A percentile compares a stretch with the other conserved stretches of the same genome.
Conservation (phyloP, 2,888 invertebrate genomes). For the Ochlodes sylvanus region DNA sequence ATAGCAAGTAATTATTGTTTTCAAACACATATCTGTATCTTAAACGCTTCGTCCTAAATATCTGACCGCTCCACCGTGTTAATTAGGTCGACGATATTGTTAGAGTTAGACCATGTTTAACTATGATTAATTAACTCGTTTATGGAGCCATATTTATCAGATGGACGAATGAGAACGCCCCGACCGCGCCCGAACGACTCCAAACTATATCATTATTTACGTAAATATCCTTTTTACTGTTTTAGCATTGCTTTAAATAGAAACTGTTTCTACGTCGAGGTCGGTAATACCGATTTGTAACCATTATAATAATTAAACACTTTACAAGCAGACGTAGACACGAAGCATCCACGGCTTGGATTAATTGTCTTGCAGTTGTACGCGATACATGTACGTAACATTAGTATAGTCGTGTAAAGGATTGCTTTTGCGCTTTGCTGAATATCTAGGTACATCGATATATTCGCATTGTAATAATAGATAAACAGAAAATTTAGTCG, state of each 20-base stretch:
- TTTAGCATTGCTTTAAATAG: slow-evolving; percentile 29
- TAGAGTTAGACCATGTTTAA: slow-evolving; percentile 58
- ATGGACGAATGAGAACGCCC: slow-evolving; percentile 47
- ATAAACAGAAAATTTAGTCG: too few species aligned
- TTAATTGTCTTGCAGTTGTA: slow-evolving; percentile 31
- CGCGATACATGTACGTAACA: slow-evolving; percentile 13
- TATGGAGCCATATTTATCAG: slow-evolving; percentile 58
- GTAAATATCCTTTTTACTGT: slow-evolving; percentile 21
- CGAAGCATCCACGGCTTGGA: slow-evolving; percentile 31
- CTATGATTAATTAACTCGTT: slow-evolving; percentile 71
- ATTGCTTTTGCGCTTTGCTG: background rate
- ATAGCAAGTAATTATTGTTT: background rate
- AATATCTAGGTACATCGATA: too few species aligned
- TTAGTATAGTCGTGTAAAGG: slow-evolving; percentile 34
- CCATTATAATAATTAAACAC: slow-evolving; percentile 37
- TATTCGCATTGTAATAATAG: too few species aligned
- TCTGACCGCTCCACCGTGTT: slow-evolving; percentile 44
- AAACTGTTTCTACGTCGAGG: slow-evolving; percentile 14
- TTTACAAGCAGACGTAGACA: slow-evolving; percentile 36
- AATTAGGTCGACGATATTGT: slow-evolving; percentile 47
- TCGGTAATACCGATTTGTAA: slow-evolving; percentile 23
- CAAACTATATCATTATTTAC: background rate
- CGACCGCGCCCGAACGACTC: slow-evolving; percentile 15
- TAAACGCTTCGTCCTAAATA: slow-evolving; percentile 46
- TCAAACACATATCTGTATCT: slow-evolving; percentile 34